Conservation (phyloP, 2,113 vertebrate species). For the Ovis aries region DNA sequence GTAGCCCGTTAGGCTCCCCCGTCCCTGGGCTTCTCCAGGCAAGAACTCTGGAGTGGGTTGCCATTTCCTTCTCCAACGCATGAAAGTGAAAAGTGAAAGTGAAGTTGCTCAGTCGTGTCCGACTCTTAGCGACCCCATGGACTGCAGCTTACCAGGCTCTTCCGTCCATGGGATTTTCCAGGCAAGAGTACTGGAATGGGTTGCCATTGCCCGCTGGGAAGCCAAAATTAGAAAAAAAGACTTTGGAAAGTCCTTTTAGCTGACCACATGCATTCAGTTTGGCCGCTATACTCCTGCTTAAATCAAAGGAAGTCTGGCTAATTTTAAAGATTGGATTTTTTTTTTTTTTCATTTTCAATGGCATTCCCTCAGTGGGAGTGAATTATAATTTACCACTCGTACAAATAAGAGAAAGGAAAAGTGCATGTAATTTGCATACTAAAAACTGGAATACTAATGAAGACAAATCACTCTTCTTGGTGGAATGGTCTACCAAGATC, state of each 20-base stretch:
- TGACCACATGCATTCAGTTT: not conserved
- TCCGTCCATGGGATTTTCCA: too few species aligned
- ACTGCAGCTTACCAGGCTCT: too few species aligned
- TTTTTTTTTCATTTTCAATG: not conserved
- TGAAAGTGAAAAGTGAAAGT: too few species aligned
- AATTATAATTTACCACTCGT: constrained; percentile 13
- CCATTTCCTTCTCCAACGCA: too few species aligned
- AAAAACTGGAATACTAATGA: constrained; percentile 37
- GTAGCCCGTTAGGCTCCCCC: too few species aligned
- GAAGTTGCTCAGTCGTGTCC: too few species aligned
- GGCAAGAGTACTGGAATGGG: too few species aligned
- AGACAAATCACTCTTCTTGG: constrained; percentile 32
- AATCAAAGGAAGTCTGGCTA: not conserved
- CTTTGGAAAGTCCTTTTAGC: not conserved
- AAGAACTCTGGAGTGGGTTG: too few species aligned
- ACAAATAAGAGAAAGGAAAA: not conserved
- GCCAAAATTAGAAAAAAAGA: not conserved
- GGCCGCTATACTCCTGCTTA: not conserved
- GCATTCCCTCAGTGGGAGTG: not conserved
- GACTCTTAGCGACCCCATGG: too few species aligned
- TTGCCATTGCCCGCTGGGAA: not conserved
- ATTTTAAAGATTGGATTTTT: constrained; percentile 1
- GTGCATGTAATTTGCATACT: constrained; percentile 39
- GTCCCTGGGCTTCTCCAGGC: too few species aligned
- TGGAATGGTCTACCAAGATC: not conserved